Conservation (phyloP, 2,888 invertebrate species). For the Spodoptera exigua region DNA sequence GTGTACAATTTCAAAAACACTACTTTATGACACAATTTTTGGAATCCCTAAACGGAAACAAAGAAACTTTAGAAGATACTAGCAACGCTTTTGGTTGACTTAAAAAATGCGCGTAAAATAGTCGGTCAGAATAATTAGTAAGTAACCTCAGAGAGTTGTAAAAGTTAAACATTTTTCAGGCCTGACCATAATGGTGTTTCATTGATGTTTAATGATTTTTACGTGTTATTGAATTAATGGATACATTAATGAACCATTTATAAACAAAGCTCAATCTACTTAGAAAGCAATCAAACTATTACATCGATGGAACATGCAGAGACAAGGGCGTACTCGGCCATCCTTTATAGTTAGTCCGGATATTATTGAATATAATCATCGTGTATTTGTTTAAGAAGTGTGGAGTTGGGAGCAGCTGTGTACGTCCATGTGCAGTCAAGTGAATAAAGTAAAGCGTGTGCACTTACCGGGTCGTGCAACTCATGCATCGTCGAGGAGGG, state of each 20-base stretch:
- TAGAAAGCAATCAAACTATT: constrained; percentile 73
- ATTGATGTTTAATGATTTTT: constrained; percentile 46
- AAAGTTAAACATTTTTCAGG: constrained; percentile 32
- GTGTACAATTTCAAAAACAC: constrained; percentile 7
- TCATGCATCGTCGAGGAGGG: constrained; percentile 89
- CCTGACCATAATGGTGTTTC: constrained; percentile 41
- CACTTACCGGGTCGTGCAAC: constrained; percentile 90
- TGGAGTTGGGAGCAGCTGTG: constrained; percentile 51
- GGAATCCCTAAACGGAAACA: constrained; percentile 18
- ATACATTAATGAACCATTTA: constrained; percentile 56
- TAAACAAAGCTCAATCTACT: constrained; percentile 70
- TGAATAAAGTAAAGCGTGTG: constrained; percentile 62
- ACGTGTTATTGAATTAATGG: constrained; percentile 49
- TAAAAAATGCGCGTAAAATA: constrained; percentile 28
- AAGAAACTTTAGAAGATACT: constrained; percentile 27
- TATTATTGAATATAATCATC: too few relatives aligned
- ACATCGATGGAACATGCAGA: constrained; percentile 70
- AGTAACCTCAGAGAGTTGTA: constrained; percentile 14
- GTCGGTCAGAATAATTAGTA: constrained; percentile 18
- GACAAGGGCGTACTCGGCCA: constrained; percentile 59
- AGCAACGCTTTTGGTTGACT: constrained; percentile 35
- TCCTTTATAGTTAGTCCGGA: constrained; percentile 36
- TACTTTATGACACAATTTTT: constrained; percentile 6
- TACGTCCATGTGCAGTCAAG: constrained; percentile 54
- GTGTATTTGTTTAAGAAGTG: not conserved